phyloP scores from a whole-genome alignment of 2,113 vertebrate genomes.

The Jacana jacana region DNA sequence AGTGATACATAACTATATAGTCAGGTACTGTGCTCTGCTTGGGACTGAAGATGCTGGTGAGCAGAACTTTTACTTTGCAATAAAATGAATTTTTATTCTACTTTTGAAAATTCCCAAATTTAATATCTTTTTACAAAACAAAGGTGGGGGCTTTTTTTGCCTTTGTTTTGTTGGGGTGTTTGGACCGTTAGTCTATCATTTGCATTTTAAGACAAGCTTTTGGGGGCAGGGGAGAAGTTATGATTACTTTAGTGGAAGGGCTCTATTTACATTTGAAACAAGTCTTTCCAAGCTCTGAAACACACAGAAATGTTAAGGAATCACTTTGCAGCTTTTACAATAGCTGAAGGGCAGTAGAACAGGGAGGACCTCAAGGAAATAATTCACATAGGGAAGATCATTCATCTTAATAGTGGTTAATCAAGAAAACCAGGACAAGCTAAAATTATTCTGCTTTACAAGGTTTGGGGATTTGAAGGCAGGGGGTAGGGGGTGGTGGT shows the following conservation, averaged over 20 bases:
- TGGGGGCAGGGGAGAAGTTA: not conserved
- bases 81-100: not conserved
- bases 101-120: not conserved
- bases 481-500: no score
- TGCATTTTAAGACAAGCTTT: not conserved
- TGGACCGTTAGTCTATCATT: not conserved
- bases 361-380: not conserved
- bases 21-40: not conserved
- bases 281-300: not conserved
- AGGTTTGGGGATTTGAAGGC: no score
- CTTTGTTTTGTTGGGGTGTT: not conserved
- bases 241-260: not conserved
- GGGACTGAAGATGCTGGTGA: not conserved
- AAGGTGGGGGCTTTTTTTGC: not conserved
- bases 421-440: conserved; percentile 6
- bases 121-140: not conserved
- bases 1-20: not conserved
- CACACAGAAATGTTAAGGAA: not conserved
- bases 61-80: not conserved
- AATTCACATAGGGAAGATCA: not conserved
- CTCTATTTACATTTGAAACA: not conserved
- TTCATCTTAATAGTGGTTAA: not conserved
- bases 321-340: not conserved
- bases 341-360: not conserved
- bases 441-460: not conserved